Conservation (phyloP, 2,888 invertebrate genomes). For the Anarsia innoxiella region DNA sequence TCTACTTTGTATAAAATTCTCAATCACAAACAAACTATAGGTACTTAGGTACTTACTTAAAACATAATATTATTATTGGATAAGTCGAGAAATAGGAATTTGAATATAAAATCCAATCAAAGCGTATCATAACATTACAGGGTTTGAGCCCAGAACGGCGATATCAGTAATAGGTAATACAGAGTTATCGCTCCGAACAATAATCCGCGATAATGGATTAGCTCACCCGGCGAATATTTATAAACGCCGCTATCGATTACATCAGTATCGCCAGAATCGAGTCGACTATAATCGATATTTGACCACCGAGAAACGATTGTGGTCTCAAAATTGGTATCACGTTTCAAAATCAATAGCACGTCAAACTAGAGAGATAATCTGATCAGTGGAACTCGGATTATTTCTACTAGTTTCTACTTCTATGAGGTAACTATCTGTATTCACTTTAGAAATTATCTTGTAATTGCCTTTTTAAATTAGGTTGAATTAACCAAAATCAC, state of each 20-base stretch:
- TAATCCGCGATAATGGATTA: slow-evolving; percentile 73
- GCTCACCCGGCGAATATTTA: slow-evolving; percentile 56
- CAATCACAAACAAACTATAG: too few species aligned
- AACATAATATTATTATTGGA: too few species aligned
- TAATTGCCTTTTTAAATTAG: too few species aligned
- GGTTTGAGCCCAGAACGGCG: slow-evolving; percentile 11
- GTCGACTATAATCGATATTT: slow-evolving; percentile 17
- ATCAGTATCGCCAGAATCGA: slow-evolving; percentile 45
- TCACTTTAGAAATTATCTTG: too few species aligned
- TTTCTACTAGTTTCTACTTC: too few species aligned
- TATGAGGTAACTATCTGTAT: too few species aligned
- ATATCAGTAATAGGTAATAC: slow-evolving; percentile 43
- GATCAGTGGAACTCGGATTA: too few species aligned
- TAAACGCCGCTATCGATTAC: slow-evolving; percentile 59
- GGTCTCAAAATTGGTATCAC: neutral
- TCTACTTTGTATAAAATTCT: too few species aligned
- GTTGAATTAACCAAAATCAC: too few species aligned
- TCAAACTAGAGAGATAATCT: neutral
- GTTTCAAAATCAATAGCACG: neutral
- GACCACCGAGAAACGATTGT: neutral
- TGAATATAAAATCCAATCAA: slow-evolving; percentile 20
- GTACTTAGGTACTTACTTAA: too few species aligned
- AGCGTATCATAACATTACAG: slow-evolving; percentile 8
- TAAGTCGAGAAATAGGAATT: slow-evolving; percentile 2
- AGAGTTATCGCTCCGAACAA: slow-evolving; percentile 58